Percentiles rank a stretch among this genome's conserved stretches.
phyloP scores from a whole-genome alignment of 1,140 invertebrate genomes.

The Ectropis grisescens region DNA sequence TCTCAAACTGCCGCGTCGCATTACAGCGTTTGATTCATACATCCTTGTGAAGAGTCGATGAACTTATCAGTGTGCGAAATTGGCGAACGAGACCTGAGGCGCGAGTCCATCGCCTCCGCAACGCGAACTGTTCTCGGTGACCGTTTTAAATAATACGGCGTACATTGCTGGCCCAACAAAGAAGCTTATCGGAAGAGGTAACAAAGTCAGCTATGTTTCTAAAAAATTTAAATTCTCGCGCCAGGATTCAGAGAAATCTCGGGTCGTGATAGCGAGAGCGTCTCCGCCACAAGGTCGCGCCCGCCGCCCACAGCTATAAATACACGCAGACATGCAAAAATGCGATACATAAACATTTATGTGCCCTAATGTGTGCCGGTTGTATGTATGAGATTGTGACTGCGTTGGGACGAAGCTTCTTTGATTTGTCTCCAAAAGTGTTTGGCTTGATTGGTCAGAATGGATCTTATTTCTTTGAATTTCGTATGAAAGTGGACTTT shows the following conservation, averaged over 20 bases:
- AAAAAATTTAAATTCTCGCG: too few species aligned
- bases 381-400: too few species aligned
- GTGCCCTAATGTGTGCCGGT: conserved; percentile 20
- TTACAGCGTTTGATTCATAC: conserved; percentile 25
- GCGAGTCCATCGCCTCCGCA: conserved; percentile 25
- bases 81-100: conserved; percentile 39
- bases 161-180: conserved; percentile 15
- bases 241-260: conserved; percentile 14
- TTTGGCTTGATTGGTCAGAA: too few species aligned
- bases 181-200: too few species aligned
- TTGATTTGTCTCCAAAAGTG: too few species aligned
- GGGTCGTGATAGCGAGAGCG: conserved; percentile 24
- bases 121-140: conserved; percentile 2
- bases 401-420: too few species aligned
- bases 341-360: conserved; percentile 37
- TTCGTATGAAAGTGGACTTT: too few species aligned
- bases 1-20: conserved; percentile 28
- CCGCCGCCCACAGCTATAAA: conserved; percentile 56
- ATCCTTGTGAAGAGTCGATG: conserved; percentile 43
- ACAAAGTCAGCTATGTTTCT: too few species aligned
- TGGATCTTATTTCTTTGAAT: too few species aligned
- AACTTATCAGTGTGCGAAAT: conserved; percentile 61
- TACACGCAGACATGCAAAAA: conserved; percentile 59
- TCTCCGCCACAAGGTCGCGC: conserved; percentile 55
- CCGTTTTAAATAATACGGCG: background rate